Conservation (phyloP, 2,888 invertebrate genomes). For the Physocephala rufipes region DNA sequence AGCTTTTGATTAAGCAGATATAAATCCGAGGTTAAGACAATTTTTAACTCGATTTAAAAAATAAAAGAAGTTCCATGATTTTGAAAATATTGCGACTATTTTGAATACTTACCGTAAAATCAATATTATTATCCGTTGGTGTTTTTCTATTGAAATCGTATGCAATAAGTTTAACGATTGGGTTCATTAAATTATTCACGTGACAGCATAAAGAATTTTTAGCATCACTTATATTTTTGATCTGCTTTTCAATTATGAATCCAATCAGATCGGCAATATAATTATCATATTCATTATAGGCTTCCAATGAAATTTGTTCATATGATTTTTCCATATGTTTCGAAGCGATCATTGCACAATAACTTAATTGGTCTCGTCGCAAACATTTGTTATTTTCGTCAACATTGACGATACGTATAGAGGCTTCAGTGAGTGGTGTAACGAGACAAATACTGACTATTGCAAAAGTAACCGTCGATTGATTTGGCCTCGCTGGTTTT, state of each 20-base stretch:
- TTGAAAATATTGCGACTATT: too few species aligned
- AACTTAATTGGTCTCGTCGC: slow-evolving; percentile 4
- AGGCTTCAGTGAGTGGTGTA: slow-evolving; percentile 38
- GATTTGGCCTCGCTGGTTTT: not conserved
- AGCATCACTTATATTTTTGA: slow-evolving; percentile 40
- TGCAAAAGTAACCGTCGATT: slow-evolving; percentile 39
- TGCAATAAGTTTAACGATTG: slow-evolving; percentile 51
- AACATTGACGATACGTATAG: slow-evolving; percentile 6
- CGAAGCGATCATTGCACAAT: not conserved
- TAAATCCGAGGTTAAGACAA: too few species aligned
- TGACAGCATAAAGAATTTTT: slow-evolving; percentile 52
- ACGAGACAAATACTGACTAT: slow-evolving; percentile 40
- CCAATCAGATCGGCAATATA: slow-evolving; percentile 38
- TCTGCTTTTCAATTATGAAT: slow-evolving; percentile 40
- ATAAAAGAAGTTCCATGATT: too few species aligned
- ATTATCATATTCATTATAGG: slow-evolving; percentile 41
- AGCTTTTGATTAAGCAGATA: too few species aligned
- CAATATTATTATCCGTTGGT: slow-evolving; percentile 54
- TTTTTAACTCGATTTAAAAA: too few species aligned
- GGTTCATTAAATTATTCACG: slow-evolving; percentile 50
- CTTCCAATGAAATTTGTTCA: slow-evolving; percentile 19
- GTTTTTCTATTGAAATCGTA: slow-evolving; percentile 53
- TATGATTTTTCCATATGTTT: not conserved
- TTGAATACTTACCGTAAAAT: slow-evolving; percentile 49
- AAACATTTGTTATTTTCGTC: not conserved